Evolutionary conservation across 2,888 invertebrate genomes (phyloP), one percentile per base, ranked within the genome.

Genomic region (Amphipyra berbera): DNA sequence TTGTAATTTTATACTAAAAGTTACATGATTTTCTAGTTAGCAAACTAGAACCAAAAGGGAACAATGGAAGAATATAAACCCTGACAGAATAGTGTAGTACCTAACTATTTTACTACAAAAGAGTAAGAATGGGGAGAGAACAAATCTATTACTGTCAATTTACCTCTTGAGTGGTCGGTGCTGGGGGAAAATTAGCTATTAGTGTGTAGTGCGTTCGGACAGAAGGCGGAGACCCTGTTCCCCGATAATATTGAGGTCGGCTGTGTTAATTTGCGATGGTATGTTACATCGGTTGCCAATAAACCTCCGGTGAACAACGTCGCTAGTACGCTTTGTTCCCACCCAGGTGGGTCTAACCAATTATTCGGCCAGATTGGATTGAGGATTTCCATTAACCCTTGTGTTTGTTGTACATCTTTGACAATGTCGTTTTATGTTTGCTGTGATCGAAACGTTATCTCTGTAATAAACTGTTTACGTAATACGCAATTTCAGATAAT

Each of bases 121-220:
- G 70, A 71, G 69, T 78, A 81, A 78, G 75, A 69, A 77, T 68
- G 66, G 76, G 72, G 73, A 81, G 75, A 81, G 76, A 86, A 87
- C 85, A 84, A 90, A 89, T 88, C 89, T 88, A 88, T 91, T 89
- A 88, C 84, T 86, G 87, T 87, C 88, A 88, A 89, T 87, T 85
- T 82, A 76, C 79, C 83, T 82, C 79, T 79, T 65, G 79, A 79
- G 81, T 76, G 82, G 82, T 82, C 87, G 85, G 80, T 85, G 84
- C 87, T 83, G 79, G 78, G 79, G 74, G 83, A 84, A 85, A 88
- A 90, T 90, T 86, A 86, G 82, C 86, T 85, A 90, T 88, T 86
- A 87, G 82, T 83, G 82, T 82, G 81, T 81, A 82, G 82, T 78
- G 72, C 66, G 80, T 75, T 77, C 66, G 75, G 77, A 81, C 80